phyloP scores from a whole-genome alignment of 2,797 vertebrate species.

The Anableps anableps region DNA sequence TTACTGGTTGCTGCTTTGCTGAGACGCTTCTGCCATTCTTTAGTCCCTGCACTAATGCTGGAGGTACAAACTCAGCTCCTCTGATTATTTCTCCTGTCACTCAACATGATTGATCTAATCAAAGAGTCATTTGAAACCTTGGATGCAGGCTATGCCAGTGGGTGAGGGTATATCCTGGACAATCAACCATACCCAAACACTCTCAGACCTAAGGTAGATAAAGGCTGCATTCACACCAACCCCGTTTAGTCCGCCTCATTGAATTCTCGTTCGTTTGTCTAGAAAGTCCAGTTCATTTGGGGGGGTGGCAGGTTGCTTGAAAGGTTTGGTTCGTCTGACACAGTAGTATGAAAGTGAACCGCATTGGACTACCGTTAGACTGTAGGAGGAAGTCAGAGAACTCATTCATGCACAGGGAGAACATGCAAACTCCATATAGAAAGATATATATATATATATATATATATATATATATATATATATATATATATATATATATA shows the following conservation, averaged over 20 bases:
- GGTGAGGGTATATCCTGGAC: not conserved
- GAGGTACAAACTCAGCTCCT: slow-evolving; percentile 18
- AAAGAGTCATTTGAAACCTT: not conserved
- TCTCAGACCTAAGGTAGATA: not conserved
- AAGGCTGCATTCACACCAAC: not conserved
- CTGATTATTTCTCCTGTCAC: slow-evolving; percentile 12
- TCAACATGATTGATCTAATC: not conserved
- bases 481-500: no score
- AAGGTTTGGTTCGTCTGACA: no score
- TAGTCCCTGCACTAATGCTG: not conserved
- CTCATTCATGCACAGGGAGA: not conserved
- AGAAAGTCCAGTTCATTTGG: not conserved
- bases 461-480: no score
- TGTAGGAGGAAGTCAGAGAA: not conserved
- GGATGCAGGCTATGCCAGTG: not conserved
- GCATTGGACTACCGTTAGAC: no score
- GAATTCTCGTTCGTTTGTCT: no score
- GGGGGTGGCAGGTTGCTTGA: no score
- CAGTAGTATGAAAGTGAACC: no score
- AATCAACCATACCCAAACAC: not conserved
- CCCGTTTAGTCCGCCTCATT: not conserved
- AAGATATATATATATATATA: no score
- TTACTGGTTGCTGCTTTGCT: slow-evolving; percentile 18
- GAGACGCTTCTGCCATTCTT: slow-evolving; percentile 21
- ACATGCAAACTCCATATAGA: not conserved